phyloP scores from a whole-genome alignment of 2,113 vertebrate genomes.

The Sarotherodon lohbergeri region DNA sequence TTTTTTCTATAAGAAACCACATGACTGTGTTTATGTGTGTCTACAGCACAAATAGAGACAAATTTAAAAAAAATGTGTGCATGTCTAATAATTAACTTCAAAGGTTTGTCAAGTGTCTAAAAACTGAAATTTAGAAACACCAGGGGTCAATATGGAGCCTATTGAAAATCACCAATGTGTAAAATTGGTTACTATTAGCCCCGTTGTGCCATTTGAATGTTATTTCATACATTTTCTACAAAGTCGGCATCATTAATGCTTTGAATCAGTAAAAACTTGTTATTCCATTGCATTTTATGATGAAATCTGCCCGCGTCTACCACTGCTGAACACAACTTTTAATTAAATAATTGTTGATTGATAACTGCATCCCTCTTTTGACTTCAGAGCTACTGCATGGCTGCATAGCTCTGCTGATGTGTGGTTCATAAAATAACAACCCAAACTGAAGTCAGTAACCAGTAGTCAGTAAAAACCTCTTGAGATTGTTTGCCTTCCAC shows the following conservation, averaged over 20 bases:
- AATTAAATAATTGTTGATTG: neutral
- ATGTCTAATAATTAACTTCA: neutral
- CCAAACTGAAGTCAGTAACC: neutral
- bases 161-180: neutral
- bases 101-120: neutral
- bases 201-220: neutral
- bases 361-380: neutral
- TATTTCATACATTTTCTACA: neutral
- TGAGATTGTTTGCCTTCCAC: neutral
- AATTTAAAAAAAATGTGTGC: neutral
- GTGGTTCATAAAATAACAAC: neutral
- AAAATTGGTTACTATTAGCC: neutral
- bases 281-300: neutral
- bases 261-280: neutral
- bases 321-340: neutral
- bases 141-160: neutral
- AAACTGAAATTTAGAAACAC: neutral
- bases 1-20: neutral
- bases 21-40: neutral
- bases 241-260: neutral
- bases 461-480: neutral
- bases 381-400: neutral
- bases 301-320: neutral
- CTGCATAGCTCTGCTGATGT: neutral
- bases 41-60: neutral